Evolutionary conservation across 2,888 invertebrate species (phyloP), one percentile per base, ranked within the genome.

Genomic region (Rhyacophila evoluta): DNA sequence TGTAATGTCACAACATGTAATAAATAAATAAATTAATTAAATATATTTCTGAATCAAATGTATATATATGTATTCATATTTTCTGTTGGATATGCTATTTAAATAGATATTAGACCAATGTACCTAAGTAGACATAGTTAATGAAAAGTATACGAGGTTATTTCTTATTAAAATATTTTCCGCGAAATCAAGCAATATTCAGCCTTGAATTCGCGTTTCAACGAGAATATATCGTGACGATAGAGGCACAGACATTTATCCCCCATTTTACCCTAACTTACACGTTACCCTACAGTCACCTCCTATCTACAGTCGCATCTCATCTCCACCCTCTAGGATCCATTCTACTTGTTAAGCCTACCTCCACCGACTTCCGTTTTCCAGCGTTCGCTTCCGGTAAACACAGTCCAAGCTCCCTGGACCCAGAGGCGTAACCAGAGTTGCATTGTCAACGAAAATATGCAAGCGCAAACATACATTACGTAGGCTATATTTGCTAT

Each of bases 261-360:
- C 55, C 55, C 55, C 55, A 55, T 55, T 55, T 55, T 55, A 55
- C 55, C 55, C 55, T 55, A 55, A 55, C 55, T 55, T 55, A 55
- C 55, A 55, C 55, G 55, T 55, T 55, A 55, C 55, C 55, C 55
- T 55, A 55, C 55, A 55, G 55, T 55, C 55, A 55, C 55, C 55
- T 55, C 55, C 55, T 55, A 55, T 55, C 55, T 55, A 55, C 25
- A 55, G 55, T 55, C 15, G 55, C 55, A 55, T 55, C 55, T 55
- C 55, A 55, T 55, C 55, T 55, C 55, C 25, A 55, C 55, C 55
- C 55, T 10, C 55, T 19, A 15, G 19, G 55, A 55, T 55, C 55
- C 55, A 55, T 55, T 55, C 55, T 55, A 55, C 55, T 55, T 55
- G 55, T 55, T 55, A 55, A 55, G 55, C 55, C 55, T 55, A 55